Evolutionary conservation across 2,113 vertebrate species (phyloP).

Genomic region (Alethe diademata): DNA sequence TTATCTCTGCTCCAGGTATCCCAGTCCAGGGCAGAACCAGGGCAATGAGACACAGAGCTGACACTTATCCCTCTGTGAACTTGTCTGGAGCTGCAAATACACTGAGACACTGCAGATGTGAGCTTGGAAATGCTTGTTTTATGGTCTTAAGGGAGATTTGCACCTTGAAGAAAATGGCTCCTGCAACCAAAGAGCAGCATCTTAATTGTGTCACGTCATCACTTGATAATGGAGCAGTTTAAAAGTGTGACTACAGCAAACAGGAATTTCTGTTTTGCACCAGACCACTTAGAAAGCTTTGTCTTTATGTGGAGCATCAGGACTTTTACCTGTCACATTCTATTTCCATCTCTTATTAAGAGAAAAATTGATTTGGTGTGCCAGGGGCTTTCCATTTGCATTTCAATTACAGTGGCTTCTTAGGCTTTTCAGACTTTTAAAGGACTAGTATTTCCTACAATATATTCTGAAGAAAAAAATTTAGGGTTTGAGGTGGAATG

Average conservation of each 20-base stretch:
- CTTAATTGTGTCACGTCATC: slow-evolving; percentile 12
- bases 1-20: neutral
- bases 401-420: slow-evolving; percentile 29
- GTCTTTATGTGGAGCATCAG: neutral
- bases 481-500: neutral
- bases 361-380: slow-evolving; percentile 33
- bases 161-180: neutral
- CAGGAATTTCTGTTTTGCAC: slow-evolving; percentile 13
- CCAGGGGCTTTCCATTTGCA: slow-evolving; percentile 37
- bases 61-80: neutral
- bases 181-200: neutral
- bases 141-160: neutral
- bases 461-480: neutral
- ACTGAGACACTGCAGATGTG: neutral
- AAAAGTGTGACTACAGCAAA: neutral
- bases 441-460: neutral
- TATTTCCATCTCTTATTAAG: slow-evolving; percentile 25
- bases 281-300: neutral
- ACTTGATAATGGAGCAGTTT: neutral
- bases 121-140: neutral
- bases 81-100: neutral
- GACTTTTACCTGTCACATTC: neutral
- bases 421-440: slow-evolving; percentile 9
- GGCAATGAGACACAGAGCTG: neutral
- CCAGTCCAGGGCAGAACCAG: neutral